These are phyloP conservation scores for Hippasteria phrygiana DNA, from an alignment of 53 echinoderm and acorn worm genomes.

Conservation along the genomic window DNA sequence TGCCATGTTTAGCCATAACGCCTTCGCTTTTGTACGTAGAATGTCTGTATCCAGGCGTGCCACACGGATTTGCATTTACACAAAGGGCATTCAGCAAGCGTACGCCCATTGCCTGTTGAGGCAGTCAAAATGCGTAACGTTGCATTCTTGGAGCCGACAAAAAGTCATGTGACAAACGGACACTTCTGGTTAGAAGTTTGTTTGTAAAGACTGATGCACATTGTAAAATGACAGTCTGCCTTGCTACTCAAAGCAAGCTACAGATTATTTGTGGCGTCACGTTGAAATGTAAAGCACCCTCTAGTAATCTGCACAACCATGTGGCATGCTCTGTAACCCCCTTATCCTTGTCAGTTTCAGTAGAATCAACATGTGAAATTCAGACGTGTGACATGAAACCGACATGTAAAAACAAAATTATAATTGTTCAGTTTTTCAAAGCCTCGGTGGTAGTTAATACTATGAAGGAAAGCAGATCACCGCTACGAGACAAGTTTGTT, in stretches of 20 bases:
- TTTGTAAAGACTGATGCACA: no score
- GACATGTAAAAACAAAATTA: no score
- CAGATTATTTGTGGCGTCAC: not conserved
- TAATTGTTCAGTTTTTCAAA: not conserved
- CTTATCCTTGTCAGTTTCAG: not conserved
- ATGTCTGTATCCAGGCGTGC: not conserved
- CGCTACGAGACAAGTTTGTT: not conserved
- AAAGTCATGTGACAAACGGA: no score
- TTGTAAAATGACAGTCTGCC: no score
- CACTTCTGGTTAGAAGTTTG: no score
- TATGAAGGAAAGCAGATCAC: slow-evolving; percentile 1
- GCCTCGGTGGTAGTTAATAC: not conserved
- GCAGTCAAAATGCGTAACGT: no score
- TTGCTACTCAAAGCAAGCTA: not conserved
- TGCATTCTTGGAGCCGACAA: no score
- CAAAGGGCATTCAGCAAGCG: not conserved
- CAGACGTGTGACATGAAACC: not conserved
- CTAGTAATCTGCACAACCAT: not conserved
- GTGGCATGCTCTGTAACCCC: not conserved
- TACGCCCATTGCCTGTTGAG: no score
- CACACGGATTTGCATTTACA: not conserved
- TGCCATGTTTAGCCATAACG: slow-evolving; percentile 44
- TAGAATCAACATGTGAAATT: not conserved
- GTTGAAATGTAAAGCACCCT: slow-evolving; percentile 9
- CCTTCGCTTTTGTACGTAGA: not conserved